These are phyloP conservation scores for Epinotia brunnichana DNA, from an alignment of 2,888 invertebrate species.

Conservation along the genomic window DNA sequence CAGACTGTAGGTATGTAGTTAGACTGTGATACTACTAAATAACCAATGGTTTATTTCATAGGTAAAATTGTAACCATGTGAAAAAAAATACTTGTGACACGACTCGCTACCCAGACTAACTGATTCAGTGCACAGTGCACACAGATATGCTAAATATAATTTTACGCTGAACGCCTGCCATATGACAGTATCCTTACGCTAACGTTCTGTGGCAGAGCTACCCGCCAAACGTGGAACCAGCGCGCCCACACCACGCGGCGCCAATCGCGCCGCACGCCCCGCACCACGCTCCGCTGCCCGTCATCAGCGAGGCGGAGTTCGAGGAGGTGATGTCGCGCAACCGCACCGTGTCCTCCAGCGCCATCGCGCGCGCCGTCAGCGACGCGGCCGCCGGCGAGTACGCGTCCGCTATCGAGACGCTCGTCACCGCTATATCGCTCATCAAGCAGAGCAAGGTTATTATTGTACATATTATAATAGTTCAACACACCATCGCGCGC, in stretches of 20 bases:
- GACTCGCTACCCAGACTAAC: too few species aligned
- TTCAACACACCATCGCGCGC: too few species aligned
- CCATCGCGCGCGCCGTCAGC: constrained; percentile 98
- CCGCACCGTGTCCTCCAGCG: constrained; percentile 98
- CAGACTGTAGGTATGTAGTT: too few species aligned
- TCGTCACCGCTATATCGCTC: constrained; percentile 98
- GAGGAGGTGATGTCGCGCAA: constrained; percentile 99
- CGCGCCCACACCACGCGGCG: constrained; percentile 50
- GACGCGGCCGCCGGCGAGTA: constrained; percentile 99
- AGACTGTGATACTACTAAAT: too few species aligned
- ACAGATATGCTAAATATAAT: too few species aligned
- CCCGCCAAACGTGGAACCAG: constrained; percentile 57
- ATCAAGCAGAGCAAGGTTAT: constrained; percentile 75
- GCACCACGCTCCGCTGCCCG: constrained; percentile 56
- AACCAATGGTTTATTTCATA: too few species aligned
- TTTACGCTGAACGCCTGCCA: too few species aligned
- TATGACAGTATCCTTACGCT: too few species aligned
- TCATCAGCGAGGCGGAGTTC: constrained; percentile 95
- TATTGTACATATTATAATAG: background rate
- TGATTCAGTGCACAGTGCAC: too few species aligned
- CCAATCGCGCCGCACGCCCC: constrained; percentile 55
- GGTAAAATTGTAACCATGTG: too few species aligned
- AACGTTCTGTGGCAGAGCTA: constrained; percentile 43
- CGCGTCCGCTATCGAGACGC: constrained; percentile 98
- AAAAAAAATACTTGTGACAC: too few species aligned